These are phyloP conservation scores for Isaurus tuberculatus DNA, from an alignment of 92 coral and sea anemone species.

Conservation along the genomic window DNA sequence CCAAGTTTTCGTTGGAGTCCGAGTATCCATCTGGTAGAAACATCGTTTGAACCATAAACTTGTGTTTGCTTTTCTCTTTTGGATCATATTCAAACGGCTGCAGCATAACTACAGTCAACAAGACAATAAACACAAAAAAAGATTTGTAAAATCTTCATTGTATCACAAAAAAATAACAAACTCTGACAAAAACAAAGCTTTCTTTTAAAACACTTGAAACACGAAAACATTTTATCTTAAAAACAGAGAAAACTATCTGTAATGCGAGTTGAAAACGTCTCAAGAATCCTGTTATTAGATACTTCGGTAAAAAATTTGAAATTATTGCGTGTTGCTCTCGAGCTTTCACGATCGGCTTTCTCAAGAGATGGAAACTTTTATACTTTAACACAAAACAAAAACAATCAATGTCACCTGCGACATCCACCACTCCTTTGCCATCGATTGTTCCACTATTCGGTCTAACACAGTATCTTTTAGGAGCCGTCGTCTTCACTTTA, in stretches of 20 bases:
- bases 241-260: background rate
- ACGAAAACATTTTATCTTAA: background rate
- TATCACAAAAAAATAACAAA: background rate
- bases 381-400: conserved; percentile 13
- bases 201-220: background rate
- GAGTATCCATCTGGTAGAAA: conserved; percentile 80
- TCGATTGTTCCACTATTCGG: conserved; percentile 95
- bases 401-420: conserved; percentile 76
- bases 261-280: background rate
- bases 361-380: background rate
- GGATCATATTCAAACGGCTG: conserved; percentile 98
- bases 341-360: background rate
- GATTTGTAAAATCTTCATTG: background rate
- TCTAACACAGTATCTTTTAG: conserved; percentile 95
- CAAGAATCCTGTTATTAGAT: background rate
- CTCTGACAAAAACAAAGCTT: too few relatives aligned
- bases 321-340: background rate
- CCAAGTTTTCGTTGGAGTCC: conserved; percentile 85
- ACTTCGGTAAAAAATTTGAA: background rate
- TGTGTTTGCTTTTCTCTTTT: conserved; percentile 96
- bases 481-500: conserved; percentile 98
- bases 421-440: conserved; percentile 82
- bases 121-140: background rate
- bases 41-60: conserved; percentile 99
- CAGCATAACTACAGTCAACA: conserved; percentile 75